A percentile compares a stretch with the other conserved stretches of the same genome.
phyloP scores from a whole-genome alignment of 1,140 invertebrate species.

The Hylaeus volcanicus region DNA sequence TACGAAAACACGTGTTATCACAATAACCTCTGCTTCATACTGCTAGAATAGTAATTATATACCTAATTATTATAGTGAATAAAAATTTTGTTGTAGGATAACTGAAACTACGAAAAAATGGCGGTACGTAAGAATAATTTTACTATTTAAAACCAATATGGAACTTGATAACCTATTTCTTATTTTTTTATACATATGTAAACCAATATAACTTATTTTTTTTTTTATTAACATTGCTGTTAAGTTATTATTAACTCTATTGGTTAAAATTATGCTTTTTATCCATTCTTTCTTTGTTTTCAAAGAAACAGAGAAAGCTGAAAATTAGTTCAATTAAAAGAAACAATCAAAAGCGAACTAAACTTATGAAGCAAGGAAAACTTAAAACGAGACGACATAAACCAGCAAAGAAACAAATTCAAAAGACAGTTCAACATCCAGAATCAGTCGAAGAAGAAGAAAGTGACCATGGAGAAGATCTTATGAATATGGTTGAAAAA shows the following conservation, averaged over 20 bases:
- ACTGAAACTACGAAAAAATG: constrained; percentile 16
- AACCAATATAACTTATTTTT: background rate
- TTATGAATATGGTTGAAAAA: constrained; percentile 84
- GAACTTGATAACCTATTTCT: constrained; percentile 13
- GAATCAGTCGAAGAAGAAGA: constrained; percentile 76
- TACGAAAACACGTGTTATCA: constrained; percentile 8
- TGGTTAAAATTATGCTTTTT: constrained; percentile 7
- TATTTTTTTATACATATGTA: background rate
- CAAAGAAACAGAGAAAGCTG: constrained; percentile 80
- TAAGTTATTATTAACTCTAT: background rate
- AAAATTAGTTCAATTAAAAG: constrained; percentile 84
- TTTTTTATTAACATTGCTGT: background rate
- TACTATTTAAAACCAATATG: background rate
- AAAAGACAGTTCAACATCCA: constrained; percentile 74
- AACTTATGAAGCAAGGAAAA: constrained; percentile 83
- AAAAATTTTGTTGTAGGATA: background rate
- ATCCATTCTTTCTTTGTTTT: constrained; percentile 30
- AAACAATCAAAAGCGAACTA: constrained; percentile 84
- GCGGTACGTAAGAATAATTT: constrained; percentile 14
- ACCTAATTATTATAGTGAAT: background rate
- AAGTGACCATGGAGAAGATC: constrained; percentile 83
- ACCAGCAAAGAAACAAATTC: constrained; percentile 78
- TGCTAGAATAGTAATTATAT: background rate
- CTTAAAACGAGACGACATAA: constrained; percentile 79
- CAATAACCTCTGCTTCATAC: no score